phyloP scores from a whole-genome alignment of 1,140 invertebrate species.

The Cherax destructor region DNA sequence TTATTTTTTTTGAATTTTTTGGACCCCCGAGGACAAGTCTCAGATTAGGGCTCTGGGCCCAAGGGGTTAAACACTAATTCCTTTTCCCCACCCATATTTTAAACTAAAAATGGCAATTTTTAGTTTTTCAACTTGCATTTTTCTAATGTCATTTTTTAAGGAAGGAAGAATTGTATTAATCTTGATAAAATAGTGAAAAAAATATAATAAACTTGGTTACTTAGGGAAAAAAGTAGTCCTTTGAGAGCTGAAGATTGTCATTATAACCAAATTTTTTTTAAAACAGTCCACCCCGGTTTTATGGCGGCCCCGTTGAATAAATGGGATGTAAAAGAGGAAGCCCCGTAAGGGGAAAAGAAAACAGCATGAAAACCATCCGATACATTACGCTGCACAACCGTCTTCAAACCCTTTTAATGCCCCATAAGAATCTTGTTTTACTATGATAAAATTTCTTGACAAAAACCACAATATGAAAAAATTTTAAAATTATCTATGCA shows the following conservation, averaged over 20 bases:
- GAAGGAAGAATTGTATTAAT: neutral
- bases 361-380: constrained; percentile 91
- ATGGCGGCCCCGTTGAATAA: constrained; percentile 98
- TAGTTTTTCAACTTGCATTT: neutral
- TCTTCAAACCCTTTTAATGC: constrained; percentile 98
- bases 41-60: no score
- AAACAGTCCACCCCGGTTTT: constrained; percentile 99
- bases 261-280: constrained; percentile 98
- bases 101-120: neutral
- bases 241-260: constrained; percentile 91
- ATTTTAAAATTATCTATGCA: no score
- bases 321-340: constrained; percentile 97
- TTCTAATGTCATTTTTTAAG: neutral
- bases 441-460: neutral
- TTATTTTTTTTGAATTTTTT: no score
- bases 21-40: no score
- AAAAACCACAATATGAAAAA: no score
- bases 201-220: neutral
- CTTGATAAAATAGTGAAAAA: neutral
- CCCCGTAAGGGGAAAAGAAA: constrained; percentile 93
- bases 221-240: constrained; percentile 82
- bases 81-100: no score
- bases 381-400: constrained; percentile 93
- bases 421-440: constrained; percentile 23
- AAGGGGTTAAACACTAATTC: no score